Evolutionary conservation across 2,888 invertebrate species (phyloP).

Genomic region (Lasioglossum calceatum): DNA sequence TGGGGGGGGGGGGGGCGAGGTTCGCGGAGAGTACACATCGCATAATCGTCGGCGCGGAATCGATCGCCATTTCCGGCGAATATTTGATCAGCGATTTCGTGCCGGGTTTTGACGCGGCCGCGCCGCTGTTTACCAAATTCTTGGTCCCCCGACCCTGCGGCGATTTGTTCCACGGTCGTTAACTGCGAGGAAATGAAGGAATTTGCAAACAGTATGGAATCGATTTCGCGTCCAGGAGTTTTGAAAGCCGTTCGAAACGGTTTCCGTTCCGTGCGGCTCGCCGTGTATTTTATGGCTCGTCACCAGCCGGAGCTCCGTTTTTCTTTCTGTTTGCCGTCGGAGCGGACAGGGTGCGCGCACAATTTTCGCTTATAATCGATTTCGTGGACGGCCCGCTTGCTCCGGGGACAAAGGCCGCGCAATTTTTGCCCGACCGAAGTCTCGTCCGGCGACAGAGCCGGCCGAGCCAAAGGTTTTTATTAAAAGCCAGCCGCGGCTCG

Average conservation of each 20-base stretch:
- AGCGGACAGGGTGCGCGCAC: constrained; percentile 7
- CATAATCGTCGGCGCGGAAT: constrained; percentile 23
- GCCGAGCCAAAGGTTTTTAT: constrained; percentile 41
- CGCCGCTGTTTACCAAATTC: constrained; percentile 46
- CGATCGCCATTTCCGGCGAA: constrained; percentile 62
- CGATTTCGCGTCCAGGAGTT: neutral
- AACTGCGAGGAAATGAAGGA: constrained; percentile 53
- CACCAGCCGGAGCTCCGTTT: neutral
- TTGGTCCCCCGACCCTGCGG: neutral
- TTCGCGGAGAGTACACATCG: neutral
- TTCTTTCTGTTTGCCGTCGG: constrained; percentile 23
- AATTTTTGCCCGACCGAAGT: constrained; percentile 35
- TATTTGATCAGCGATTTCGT: constrained; percentile 51
- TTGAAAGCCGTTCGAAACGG: neutral
- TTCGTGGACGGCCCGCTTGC: constrained; percentile 17
- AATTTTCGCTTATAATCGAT: constrained; percentile 37
- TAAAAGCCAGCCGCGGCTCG: constrained; percentile 37
- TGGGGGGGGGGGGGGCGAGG: neutral
- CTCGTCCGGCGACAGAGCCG: constrained; percentile 25
- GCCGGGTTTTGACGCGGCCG: constrained; percentile 37
- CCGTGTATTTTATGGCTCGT: neutral
- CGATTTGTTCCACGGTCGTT: constrained; percentile 18
- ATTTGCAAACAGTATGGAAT: constrained; percentile 41
- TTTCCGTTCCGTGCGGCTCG: neutral
- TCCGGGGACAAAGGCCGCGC: constrained; percentile 37